phyloP scores from a whole-genome alignment of 1,140 invertebrate species.

The Laupala kohalensis region DNA sequence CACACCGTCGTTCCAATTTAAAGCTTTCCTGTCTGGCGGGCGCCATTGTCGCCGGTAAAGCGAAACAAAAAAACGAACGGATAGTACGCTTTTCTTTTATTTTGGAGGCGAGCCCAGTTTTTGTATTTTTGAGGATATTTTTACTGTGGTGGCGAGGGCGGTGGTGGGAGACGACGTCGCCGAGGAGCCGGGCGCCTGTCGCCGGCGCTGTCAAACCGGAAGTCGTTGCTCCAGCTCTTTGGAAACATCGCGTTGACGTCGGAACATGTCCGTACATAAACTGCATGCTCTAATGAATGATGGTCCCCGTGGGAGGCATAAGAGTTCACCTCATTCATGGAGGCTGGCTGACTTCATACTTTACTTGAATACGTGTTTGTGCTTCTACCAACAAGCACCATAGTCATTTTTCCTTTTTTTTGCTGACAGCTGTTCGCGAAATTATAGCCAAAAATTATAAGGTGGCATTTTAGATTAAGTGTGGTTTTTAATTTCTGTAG shows the following conservation, averaged over 20 bases:
- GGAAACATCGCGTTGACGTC: neutral
- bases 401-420: too few relatives aligned
- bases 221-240: neutral
- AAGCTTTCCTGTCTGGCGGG: constrained; percentile 5
- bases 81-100: neutral
- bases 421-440: too few relatives aligned
- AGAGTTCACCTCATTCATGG: neutral
- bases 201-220: neutral
- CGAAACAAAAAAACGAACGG: constrained; percentile 6
- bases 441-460: too few relatives aligned
- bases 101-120: constrained; percentile 7
- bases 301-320: neutral
- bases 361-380: too few relatives aligned
- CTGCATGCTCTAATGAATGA: neutral
- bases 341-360: neutral
- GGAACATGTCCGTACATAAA: neutral
- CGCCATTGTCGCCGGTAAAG: constrained; percentile 5
- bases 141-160: neutral
- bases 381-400: too few relatives aligned
- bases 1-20: neutral
- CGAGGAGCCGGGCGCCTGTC: neutral
- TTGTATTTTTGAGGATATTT: constrained; percentile 5
- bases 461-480: too few relatives aligned
- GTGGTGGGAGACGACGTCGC: neutral
- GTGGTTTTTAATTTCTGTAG: too few relatives aligned